A percentile compares a stretch with the other conserved stretches of the same genome.
Conservation (phyloP, 2,113 vertebrate genomes). For the Gobius niger region DNA sequence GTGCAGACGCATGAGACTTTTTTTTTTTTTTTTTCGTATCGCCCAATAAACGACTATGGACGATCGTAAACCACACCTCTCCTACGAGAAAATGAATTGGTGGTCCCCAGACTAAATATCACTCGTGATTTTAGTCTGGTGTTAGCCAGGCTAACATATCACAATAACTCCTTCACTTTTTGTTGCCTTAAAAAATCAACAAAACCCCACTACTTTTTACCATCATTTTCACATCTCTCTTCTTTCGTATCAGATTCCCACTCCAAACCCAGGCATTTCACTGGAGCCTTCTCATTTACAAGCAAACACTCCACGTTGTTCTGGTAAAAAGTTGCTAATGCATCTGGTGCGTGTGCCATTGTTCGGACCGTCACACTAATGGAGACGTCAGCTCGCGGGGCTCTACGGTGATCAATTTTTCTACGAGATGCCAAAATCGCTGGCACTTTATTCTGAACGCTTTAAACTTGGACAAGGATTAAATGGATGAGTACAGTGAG, state of each 20-base stretch:
- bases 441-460: conserved; percentile 8
- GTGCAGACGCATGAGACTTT: no score
- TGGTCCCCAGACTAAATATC: no score
- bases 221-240: not conserved
- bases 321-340: conserved; percentile 7
- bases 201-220: not conserved
- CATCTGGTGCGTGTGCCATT: conserved; percentile 1
- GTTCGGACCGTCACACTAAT: conserved; percentile 7
- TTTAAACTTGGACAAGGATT: conserved; percentile 13
- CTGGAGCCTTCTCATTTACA: not conserved
- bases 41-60: no score
- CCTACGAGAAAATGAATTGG: no score
- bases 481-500: conserved; percentile 13
- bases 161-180: no score
- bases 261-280: not conserved
- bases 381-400: conserved; percentile 7
- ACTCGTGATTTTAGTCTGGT: no score
- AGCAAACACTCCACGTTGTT: not conserved
- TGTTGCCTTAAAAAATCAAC: not conserved
- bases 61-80: no score
- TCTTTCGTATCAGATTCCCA: not conserved
- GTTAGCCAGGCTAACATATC: no score
- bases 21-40: no score
- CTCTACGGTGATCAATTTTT: conserved; percentile 12
- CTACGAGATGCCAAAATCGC: conserved; percentile 4